Base-by-base conservation (phyloP, 2,113 vertebrate species). In the Pelmatolapia mariae region DNA sequence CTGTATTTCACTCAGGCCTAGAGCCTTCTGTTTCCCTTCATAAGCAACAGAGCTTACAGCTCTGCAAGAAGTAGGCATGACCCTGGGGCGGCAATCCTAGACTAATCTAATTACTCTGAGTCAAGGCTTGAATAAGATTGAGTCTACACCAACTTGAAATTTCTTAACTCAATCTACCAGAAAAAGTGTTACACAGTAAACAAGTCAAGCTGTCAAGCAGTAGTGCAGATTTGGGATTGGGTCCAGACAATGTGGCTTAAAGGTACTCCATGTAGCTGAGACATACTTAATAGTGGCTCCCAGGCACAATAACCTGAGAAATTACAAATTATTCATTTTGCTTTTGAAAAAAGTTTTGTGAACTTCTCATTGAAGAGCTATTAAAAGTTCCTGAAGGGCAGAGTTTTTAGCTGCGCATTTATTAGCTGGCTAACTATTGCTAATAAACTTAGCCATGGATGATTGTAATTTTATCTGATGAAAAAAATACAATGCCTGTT, bases 1-100 rank as follows among this genome's bases (percentile, higher is more conserved):
- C 87, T 92, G 89, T 94, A 94, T 81, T 90, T 95, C 92, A 93
- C 81, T 78, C 82, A 63, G 76, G 6, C 81, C 71, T 19, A 68
- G 57, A 89, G 73, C 88, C 87, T 45, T 53, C 86, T 89, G 81
- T 73, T 83, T 83, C 83, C 84, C 31, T 93, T 82, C 84, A 86
- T 87, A 87, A 87, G 73, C 73, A 78, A 19, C 73, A 56, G 45
- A 12, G 84, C 22, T 85, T 84, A 85, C 73, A 89, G 84, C 80
- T 86, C 87, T 87, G 59, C 66, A 61, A 83, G 79, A 90, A 83
- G 81, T 78, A 52, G 82, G 54, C 84, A 78, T 87, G 66, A 54
- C 83, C 84, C 33, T 4, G 16, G 66, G 89, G 78, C 29, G 29
- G 91, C 89, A 91, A 93, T 86, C 31, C 83, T 61, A 90, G 15